These are phyloP conservation scores for Piscicola geometra DNA, from an alignment of 2,888 invertebrate genomes.

Conservation along the genomic window DNA sequence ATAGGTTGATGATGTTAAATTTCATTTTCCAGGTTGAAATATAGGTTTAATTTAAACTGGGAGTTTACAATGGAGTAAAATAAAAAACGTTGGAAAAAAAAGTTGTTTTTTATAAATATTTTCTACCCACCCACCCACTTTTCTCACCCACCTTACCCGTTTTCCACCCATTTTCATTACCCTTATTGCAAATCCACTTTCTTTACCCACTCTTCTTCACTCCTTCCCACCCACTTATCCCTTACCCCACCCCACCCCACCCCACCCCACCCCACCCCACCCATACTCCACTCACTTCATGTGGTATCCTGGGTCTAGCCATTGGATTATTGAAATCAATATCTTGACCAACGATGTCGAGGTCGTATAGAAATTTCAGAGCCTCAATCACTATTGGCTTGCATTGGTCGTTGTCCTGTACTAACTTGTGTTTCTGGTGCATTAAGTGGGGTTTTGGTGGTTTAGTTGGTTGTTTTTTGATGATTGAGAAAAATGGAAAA, in stretches of 20 bases:
- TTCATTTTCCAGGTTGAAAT: too few species aligned
- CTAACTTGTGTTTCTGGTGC: constrained; percentile 70
- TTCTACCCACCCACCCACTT: too few species aligned
- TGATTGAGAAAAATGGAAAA: not conserved
- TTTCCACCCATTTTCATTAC: too few species aligned
- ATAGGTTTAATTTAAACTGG: too few species aligned
- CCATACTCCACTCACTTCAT: constrained; percentile 60
- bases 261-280: constrained; percentile 62
- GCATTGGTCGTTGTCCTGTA: constrained; percentile 74
- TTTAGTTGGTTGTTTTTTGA: too few species aligned
- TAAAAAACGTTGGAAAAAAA: too few species aligned
- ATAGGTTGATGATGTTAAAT: too few species aligned
- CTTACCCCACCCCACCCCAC: constrained; percentile 64
- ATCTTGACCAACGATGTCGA: constrained; percentile 76
- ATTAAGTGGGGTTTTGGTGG: not conserved
- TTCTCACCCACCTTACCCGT: too few species aligned
- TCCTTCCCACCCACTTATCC: constrained; percentile 63
- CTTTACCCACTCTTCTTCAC: too few species aligned
- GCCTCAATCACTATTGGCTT: constrained; percentile 85
- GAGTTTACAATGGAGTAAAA: too few species aligned
- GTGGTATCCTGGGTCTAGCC: constrained; percentile 67
- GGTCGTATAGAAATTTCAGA: constrained; percentile 80
- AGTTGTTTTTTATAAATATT: too few species aligned
- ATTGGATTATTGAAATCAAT: constrained; percentile 60
- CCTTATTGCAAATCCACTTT: too few species aligned